Percentiles rank a stretch among this genome's conserved stretches.
Conservation (phyloP, 2,797 vertebrate genomes). For the Scyliorhinus canicula region DNA sequence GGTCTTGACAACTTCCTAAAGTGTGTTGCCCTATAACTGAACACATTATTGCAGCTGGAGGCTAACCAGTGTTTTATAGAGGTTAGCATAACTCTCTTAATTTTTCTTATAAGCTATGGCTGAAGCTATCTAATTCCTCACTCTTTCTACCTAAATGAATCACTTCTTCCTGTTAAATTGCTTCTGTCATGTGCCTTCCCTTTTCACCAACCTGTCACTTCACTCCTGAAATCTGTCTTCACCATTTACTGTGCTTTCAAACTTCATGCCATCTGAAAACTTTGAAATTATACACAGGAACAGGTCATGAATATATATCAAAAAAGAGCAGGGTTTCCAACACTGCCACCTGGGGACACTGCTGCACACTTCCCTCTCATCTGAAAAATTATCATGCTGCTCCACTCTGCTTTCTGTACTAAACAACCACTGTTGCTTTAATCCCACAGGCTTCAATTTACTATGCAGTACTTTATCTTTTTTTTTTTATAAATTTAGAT, state of each 20-base stretch:
- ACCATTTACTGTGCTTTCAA: not conserved
- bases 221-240: not conserved
- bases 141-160: not conserved
- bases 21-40: too few species aligned
- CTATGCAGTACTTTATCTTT: too few species aligned
- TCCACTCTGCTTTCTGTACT: not conserved
- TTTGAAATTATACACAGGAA: not conserved
- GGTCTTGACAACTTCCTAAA: too few species aligned
- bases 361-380: not conserved
- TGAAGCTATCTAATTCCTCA: not conserved
- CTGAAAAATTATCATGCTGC: not conserved
- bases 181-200: not conserved
- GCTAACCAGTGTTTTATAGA: too few species aligned
- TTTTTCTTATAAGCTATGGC: too few species aligned
- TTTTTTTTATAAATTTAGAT: too few species aligned
- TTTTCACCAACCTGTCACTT: not conserved
- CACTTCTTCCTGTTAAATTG: not conserved
- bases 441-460: not conserved
- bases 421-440: not conserved
- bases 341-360: not conserved
- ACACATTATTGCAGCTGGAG: too few species aligned
- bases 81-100: too few species aligned
- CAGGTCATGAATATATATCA: not conserved
- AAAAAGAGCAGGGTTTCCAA: not conserved
- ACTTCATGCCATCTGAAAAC: not conserved